Base-by-base conservation (phyloP, 2,888 invertebrate genomes). In the Iphiclides podalirius region DNA sequence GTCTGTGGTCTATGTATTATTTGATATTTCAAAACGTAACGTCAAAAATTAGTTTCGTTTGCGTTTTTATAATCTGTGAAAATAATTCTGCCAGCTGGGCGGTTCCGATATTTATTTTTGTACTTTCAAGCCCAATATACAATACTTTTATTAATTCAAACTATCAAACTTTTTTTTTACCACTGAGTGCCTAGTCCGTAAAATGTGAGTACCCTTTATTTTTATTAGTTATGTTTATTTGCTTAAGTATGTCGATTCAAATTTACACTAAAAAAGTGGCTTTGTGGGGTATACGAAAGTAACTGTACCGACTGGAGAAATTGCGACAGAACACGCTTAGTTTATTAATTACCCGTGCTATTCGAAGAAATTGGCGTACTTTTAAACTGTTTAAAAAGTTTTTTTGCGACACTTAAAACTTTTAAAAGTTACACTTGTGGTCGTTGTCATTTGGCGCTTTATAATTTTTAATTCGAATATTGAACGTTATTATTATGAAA, bases 11-110 rank as follows among this genome's bases (percentile, higher is more conserved):
- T n/a, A n/a, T n/a, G n/a, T n/a, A n/a, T n/a, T n/a, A n/a, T n/a
- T n/a, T n/a, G 28, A 4, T 17, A 17, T 37, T 37, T 37, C 37
- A 12, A 37, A 37, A 37, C 37, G 36, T 16, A 36, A 15, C 7
- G 37, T 37, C 37, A 37, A 17, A n/a, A 37, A 36, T 9, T 28
- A 9, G n/a, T 28, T 28, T 28, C n/a, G 28, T 9, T 28, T 9
- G 20, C n/a, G 47, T 34, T 57, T 54, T 48, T 54, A 34, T 56
- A 57, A 52, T 66, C 64, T 67, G 64, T 67, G 59, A 55, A 52
- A 51, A 60, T 61, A 64, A 63, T 64, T 71, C 78, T 83, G 84
- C 83, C 82, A 84, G 84, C 82, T 83, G 83, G 84, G 83, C 83
- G 84, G 80, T 75, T 78, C 77, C 80, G 57, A 64, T 72, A 69